Conservation (phyloP, 2,113 vertebrate genomes). For the Dicrurus megarhynchus region DNA sequence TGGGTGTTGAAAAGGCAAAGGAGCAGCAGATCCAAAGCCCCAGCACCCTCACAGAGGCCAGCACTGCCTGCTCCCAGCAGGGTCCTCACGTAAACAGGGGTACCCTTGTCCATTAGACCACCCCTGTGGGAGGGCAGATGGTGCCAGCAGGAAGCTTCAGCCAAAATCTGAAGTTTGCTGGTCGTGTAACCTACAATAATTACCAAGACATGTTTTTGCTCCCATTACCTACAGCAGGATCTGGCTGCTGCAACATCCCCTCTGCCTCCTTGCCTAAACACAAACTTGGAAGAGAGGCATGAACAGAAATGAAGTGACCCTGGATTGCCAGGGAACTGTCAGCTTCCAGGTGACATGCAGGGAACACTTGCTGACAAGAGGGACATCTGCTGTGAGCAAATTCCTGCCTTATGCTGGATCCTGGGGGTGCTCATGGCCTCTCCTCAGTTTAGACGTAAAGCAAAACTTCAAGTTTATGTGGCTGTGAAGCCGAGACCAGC, state of each 20-base stretch:
- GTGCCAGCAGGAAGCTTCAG: neutral
- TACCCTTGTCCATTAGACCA: neutral
- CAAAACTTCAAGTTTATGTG: neutral
- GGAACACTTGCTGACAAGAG: neutral
- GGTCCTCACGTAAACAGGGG: fast-evolving
- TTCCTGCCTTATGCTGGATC: neutral
- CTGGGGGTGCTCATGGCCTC: neutral
- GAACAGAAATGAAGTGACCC: neutral
- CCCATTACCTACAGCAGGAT: neutral
- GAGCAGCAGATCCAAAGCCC: neutral
- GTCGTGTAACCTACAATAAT: neutral
- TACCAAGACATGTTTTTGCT: neutral
- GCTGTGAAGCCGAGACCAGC: neutral
- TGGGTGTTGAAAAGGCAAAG: neutral
- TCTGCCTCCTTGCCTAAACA: neutral
- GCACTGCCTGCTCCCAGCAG: neutral
- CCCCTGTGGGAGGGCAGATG: neutral
- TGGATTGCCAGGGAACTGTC: neutral
- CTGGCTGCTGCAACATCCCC: neutral
- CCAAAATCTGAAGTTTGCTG: neutral
- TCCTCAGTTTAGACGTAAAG: neutral
- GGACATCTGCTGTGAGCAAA: neutral
- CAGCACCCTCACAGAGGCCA: neutral
- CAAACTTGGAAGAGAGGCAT: neutral
- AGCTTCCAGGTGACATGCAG: neutral